Base-by-base conservation (phyloP, 1,140 invertebrate species). In the Chymomyza costata region DNA sequence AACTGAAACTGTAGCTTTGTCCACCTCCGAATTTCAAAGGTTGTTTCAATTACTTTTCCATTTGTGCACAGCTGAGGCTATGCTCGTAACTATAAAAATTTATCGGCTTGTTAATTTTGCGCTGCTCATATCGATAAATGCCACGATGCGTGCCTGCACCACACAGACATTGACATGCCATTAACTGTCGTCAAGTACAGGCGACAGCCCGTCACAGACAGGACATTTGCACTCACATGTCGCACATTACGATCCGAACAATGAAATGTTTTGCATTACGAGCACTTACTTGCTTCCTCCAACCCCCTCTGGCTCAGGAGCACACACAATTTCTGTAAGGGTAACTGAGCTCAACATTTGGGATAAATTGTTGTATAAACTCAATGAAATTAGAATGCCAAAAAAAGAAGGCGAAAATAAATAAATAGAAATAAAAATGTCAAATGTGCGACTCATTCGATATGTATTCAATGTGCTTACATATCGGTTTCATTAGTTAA, bases 311-410 rank as follows among this genome's bases (percentile, higher is more conserved):
- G n/a, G n/a, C n/a, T 2, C 15, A 18, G 34, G 25, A 11, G 17
- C n/a, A 39, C 8, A n/a, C 11, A 19, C 38, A 38, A 28, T 17
- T 3, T n/a, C 6, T 31, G 43, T 21, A 38, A 54, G 68, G 51
- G 50, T 54, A 50, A 35, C 34, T 39, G 28, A n/a, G 15, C 37
- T 38, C 6, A 46, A 47, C 71, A 69, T 80, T 70, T 67, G 67
- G 63, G 53, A 38, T 8, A 80, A 80, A 80, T 68, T 78, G 54
- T 78, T 57, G 58, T 67, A 39, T 49, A 78, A 78, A 78, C 56
- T 58, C 64, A 80, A 80, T 68, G 67, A 80, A 80, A 80, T 80
- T 80, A 80, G 70, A 80, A 80, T 80, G 73, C 50, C 41, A 73
- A 73, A 78, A 67, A 73, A 25, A 25, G 8, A 39, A 38, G 46